Evolutionary conservation across 2,113 vertebrate genomes (phyloP).

Genomic region (Rutilus rutilus): DNA sequence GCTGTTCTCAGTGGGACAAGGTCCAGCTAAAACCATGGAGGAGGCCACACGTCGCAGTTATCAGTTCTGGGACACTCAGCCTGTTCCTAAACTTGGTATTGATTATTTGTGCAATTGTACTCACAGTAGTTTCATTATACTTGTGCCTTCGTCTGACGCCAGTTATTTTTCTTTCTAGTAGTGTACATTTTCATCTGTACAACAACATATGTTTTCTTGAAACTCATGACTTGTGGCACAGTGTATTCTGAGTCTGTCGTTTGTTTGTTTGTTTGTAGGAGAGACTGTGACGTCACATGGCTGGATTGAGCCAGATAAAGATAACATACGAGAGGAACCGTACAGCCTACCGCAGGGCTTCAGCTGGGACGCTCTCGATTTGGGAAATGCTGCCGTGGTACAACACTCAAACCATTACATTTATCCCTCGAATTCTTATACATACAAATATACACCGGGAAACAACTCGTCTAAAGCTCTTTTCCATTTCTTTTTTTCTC

Average conservation of each 20-base stretch:
- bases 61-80: constrained; percentile 99
- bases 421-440: not conserved
- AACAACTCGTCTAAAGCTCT: not conserved
- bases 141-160: not conserved
- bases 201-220: not conserved
- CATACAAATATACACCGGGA: not conserved
- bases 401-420: constrained; percentile 56
- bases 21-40: constrained; percentile 98
- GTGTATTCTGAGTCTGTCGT: not conserved
- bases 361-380: constrained; percentile 94
- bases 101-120: not conserved
- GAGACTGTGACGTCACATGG: constrained; percentile 96
- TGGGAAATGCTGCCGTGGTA: constrained; percentile 92
- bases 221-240: not conserved
- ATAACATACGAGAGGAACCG: constrained; percentile 92
- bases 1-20: constrained; percentile 94
- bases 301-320: constrained; percentile 94
- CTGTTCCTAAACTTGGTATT: constrained; percentile 93
- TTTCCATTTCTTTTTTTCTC: not conserved
- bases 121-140: not conserved
- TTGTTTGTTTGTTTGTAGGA: constrained; percentile 71
- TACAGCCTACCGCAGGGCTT: constrained; percentile 96
- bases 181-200: not conserved
- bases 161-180: not conserved
- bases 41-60: constrained; percentile 97